Conservation (phyloP, 2,888 invertebrate species). For the Meganola albula region DNA sequence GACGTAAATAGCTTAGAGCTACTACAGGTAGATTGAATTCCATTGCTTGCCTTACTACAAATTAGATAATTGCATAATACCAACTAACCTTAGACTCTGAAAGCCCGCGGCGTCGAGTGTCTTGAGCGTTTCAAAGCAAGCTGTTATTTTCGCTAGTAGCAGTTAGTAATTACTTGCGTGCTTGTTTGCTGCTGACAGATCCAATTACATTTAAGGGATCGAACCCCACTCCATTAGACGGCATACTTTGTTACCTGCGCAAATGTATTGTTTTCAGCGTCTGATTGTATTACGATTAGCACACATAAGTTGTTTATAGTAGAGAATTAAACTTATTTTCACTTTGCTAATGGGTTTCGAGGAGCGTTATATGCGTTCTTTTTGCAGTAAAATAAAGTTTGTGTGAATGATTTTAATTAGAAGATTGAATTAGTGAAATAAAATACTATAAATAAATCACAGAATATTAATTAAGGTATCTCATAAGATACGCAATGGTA, state of each 20-base stretch:
- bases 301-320: slow-evolving; percentile 17
- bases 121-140: slow-evolving; percentile 32
- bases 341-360: slow-evolving; percentile 9
- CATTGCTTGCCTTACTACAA: too few relatives aligned
- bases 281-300: slow-evolving; percentile 31
- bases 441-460: too few relatives aligned
- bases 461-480: too few relatives aligned
- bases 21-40: too few relatives aligned
- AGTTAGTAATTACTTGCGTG: slow-evolving; percentile 64
- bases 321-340: slow-evolving; percentile 10
- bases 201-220: slow-evolving; percentile 68
- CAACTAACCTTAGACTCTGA: slow-evolving; percentile 13
- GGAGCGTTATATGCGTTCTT: too few relatives aligned
- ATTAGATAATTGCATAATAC: slow-evolving; percentile 14
- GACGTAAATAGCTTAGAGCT: too few relatives aligned
- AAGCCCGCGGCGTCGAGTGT: slow-evolving; percentile 42
- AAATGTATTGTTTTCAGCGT: slow-evolving; percentile 44
- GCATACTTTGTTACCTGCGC: slow-evolving; percentile 44
- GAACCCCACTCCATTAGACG: slow-evolving; percentile 52
- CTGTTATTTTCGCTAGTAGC: slow-evolving; percentile 62
- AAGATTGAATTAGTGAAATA: too few relatives aligned
- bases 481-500: too few relatives aligned
- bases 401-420: too few relatives aligned
- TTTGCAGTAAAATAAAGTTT: too few relatives aligned
- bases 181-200: slow-evolving; percentile 67